Evolutionary conservation across 2,797 vertebrate genomes (phyloP), one percentile per base, ranked within the genome.

Genomic region (Notolabrus celidotus): DNA sequence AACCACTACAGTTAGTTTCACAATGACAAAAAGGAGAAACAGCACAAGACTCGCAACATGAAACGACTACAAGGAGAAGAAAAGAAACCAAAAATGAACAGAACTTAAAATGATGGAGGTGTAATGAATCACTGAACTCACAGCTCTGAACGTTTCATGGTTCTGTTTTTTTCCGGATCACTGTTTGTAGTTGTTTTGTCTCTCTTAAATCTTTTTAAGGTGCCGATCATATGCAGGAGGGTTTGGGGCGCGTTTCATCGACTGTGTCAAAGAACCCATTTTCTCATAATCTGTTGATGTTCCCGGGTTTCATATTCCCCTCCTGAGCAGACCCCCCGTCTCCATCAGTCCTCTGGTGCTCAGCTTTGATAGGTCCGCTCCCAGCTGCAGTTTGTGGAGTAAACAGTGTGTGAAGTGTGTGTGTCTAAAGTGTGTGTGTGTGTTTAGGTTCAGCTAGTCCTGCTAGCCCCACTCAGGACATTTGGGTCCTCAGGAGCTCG

Each of bases 401-500:
- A 23, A 34, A 45, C 60, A 15, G 55, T 68, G 53, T n/a, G 46
- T n/a, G n/a, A 34, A 45, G 60, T 15, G 55, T 68, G 53, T 75
- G 59, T 73, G 47, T 74, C 68, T 85, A 82, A 86, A 86, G 84
- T 71, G 82, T 84, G 85, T 82, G 70, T 82, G 74, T 51, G 27
- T 51, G 86, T 93, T 85, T 91, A 92, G 91, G 90, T 90, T 76
- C 66, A 83, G 82, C 85, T 91, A 90, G 84, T 88, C 83, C 86
- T 73, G 73, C 79, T 88, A 88, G 74, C 69, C 82, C 90, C 74
- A 82, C 77, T 88, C 86, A 90, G 88, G 92, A 93, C 79, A 88
- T 93, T 71, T 94, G 93, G 93, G 90, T 93, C 77, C 92, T 93
- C 85, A 92, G 91, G 86, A 90, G 86, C 39, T 82, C 89, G 61